phyloP scores from a whole-genome alignment of 2,113 vertebrate genomes.

The Cavia aperea region DNA sequence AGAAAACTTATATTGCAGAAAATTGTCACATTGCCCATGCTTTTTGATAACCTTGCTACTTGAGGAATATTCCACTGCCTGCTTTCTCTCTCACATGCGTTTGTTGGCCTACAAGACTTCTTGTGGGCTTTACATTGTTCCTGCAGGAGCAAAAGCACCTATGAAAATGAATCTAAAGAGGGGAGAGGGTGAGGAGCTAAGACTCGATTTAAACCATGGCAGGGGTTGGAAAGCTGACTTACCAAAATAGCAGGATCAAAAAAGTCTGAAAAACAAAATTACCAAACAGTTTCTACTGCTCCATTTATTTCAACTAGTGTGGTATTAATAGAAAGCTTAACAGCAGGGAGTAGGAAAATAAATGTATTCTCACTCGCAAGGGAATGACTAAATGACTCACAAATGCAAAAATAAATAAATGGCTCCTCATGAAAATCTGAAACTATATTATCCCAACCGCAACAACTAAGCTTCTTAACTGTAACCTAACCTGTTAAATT shows the following conservation, averaged over 20 bases:
- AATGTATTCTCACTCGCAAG: conserved; percentile 79
- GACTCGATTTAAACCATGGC: conserved; percentile 49
- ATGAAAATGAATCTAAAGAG: conserved; percentile 24
- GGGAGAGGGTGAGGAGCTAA: conserved; percentile 42
- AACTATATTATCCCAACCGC: conserved; percentile 72
- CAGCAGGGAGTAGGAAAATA: conserved; percentile 80
- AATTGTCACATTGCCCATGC: not conserved
- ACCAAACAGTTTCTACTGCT: conserved; percentile 73
- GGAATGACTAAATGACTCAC: conserved; percentile 79
- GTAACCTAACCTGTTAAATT: conserved; percentile 77
- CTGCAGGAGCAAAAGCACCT: conserved; percentile 26
- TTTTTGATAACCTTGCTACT: conserved; percentile 43
- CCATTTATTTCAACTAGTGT: conserved; percentile 76
- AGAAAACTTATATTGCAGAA: conserved; percentile 28
- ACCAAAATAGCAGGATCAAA: conserved; percentile 70
- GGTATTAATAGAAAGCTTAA: conserved; percentile 80
- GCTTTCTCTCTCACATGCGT: not conserved
- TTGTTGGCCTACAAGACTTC: conserved; percentile 17
- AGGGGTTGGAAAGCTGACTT: conserved; percentile 61
- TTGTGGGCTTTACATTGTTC: not conserved
- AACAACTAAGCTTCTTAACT: conserved; percentile 74
- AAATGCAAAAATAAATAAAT: conserved; percentile 84
- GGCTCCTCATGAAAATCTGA: conserved; percentile 74
- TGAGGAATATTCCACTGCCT: conserved; percentile 8
- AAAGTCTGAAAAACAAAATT: conserved; percentile 75